These are phyloP conservation scores for Altica lythri DNA, from an alignment of 2,888 invertebrate genomes.

Conservation along the genomic window DNA sequence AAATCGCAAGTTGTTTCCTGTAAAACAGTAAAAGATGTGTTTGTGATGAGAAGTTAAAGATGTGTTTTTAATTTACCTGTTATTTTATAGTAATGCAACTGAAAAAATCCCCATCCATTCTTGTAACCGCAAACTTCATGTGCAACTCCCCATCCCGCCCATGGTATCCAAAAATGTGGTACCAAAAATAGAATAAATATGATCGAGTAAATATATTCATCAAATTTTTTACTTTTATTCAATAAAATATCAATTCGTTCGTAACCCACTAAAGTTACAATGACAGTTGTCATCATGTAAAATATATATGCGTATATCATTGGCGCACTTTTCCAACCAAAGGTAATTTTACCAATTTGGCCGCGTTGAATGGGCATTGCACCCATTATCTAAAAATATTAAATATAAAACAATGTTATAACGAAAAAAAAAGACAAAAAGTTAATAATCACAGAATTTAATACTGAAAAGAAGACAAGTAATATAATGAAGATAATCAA, in stretches of 20 bases:
- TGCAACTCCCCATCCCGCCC: slow-evolving; percentile 73
- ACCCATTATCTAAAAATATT: slow-evolving; percentile 59
- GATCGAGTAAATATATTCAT: slow-evolving; percentile 72
- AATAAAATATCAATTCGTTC: slow-evolving; percentile 66
- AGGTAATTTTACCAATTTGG: slow-evolving; percentile 61
- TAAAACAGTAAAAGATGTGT: slow-evolving; percentile 34
- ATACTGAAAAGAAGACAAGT: too few species aligned
- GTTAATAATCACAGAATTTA: too few species aligned
- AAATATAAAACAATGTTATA: neutral
- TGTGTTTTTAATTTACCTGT: slow-evolving; percentile 45
- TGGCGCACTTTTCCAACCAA: slow-evolving; percentile 67
- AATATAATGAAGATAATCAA: too few species aligned
- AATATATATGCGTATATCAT: slow-evolving; percentile 70
- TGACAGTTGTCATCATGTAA: slow-evolving; percentile 63
- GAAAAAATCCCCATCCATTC: slow-evolving; percentile 71
- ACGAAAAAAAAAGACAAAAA: too few species aligned
- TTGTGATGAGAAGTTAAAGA: too few species aligned
- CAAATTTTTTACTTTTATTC: slow-evolving; percentile 65
- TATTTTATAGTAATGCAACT: slow-evolving; percentile 60
- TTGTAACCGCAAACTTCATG: slow-evolving; percentile 71
- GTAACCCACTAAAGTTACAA: slow-evolving; percentile 66
- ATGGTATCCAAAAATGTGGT: slow-evolving; percentile 73
- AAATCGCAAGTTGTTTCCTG: slow-evolving; percentile 66
- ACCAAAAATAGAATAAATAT: slow-evolving; percentile 69
- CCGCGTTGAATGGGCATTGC: slow-evolving; percentile 66